Evolutionary conservation across 2,888 invertebrate species (phyloP).

Genomic region (Phania funesta): DNA sequence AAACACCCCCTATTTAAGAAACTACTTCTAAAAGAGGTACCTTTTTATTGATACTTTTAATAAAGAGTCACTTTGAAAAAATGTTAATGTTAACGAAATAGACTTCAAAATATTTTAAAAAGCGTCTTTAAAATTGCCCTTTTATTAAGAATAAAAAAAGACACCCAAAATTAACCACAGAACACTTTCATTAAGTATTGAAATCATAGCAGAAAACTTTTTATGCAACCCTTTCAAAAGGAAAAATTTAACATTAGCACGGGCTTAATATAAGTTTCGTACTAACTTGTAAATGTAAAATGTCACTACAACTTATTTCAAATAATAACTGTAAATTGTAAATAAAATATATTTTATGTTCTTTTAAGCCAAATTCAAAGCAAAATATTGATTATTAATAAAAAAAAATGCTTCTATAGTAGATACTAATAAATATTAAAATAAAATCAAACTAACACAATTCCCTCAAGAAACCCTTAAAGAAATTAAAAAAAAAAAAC

Average conservation of each 20-base stretch:
- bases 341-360: slow-evolving; percentile 51
- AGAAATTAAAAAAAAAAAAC: neutral
- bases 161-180: too few relatives aligned
- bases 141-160: too few relatives aligned
- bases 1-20: too few relatives aligned
- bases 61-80: too few relatives aligned
- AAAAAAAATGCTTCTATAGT: slow-evolving; percentile 42
- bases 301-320: slow-evolving; percentile 37
- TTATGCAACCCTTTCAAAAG: neutral
- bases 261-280: slow-evolving; percentile 30
- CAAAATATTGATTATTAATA: slow-evolving; percentile 16
- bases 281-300: slow-evolving; percentile 37
- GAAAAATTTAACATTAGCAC: slow-evolving; percentile 34
- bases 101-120: too few relatives aligned
- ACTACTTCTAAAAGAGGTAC: neutral
- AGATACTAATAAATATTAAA: slow-evolving; percentile 22
- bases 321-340: slow-evolving; percentile 60
- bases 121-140: too few relatives aligned
- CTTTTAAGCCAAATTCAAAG: slow-evolving; percentile 57
- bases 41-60: neutral
- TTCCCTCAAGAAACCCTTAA: slow-evolving; percentile 20
- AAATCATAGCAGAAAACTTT: neutral
- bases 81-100: too few relatives aligned
- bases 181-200: too few relatives aligned
- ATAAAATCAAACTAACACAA: slow-evolving; percentile 25